These are phyloP conservation scores for Notarius lentiginosus DNA, from an alignment of 2,113 vertebrate genomes.

Conservation along the genomic window DNA sequence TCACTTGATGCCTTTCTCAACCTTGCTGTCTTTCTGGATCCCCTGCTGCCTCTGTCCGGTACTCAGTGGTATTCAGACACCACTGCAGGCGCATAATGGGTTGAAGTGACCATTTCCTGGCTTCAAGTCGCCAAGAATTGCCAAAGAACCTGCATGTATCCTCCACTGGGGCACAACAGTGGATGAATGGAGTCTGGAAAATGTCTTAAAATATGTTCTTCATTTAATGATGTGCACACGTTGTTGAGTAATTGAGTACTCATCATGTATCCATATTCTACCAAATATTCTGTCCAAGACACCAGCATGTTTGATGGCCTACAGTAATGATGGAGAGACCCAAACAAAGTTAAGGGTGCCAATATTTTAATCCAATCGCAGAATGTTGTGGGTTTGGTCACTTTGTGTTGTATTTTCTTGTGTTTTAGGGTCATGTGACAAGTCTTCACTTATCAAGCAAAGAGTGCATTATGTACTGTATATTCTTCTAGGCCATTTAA, in stretches of 20 bases:
- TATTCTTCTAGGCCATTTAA: no score
- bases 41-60: neutral
- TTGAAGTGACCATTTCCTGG: neutral
- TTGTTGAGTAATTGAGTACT: neutral
- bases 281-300: neutral
- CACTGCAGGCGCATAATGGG: neutral
- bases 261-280: neutral
- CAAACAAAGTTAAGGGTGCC: neutral
- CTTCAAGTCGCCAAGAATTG: neutral
- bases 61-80: neutral
- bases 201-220: neutral
- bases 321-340: neutral
- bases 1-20: conserved; percentile 22
- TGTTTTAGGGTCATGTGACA: neutral
- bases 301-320: neutral
- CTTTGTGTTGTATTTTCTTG: neutral
- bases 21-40: neutral
- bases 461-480: no score
- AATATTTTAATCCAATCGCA: neutral
- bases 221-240: neutral
- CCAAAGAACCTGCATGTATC: neutral
- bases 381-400: neutral
- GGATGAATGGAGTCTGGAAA: neutral
- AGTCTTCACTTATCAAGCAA: neutral
- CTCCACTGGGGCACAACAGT: neutral